These are phyloP conservation scores for Drosophila vallismaia DNA, from an alignment of 2,888 invertebrate genomes.

Conservation along the genomic window DNA sequence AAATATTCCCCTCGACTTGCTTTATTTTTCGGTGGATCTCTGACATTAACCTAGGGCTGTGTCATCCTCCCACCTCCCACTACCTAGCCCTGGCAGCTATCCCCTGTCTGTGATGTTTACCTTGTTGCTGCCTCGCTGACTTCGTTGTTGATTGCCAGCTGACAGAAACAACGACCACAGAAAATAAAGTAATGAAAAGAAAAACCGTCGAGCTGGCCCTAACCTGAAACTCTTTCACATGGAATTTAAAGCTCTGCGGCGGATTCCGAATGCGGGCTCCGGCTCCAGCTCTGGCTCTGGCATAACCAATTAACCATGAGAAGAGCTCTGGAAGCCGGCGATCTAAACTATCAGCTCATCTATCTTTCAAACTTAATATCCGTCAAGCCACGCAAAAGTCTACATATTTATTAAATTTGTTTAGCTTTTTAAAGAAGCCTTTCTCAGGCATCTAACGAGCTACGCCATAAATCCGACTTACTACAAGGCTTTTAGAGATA, in stretches of 20 bases:
- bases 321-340: conserved; percentile 34
- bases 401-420: conserved; percentile 15
- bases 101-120: conserved; percentile 55
- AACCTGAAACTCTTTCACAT: conserved; percentile 41
- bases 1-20: conserved; percentile 49
- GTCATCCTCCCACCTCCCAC: conserved; percentile 49
- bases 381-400: conserved; percentile 10
- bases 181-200: conserved; percentile 8
- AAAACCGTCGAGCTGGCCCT: conserved; percentile 17
- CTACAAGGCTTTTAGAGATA: not conserved
- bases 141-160: conserved; percentile 74
- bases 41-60: conserved; percentile 54
- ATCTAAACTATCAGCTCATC: conserved; percentile 23
- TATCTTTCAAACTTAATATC: conserved; percentile 25
- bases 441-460: too few species aligned
- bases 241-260: conserved; percentile 40
- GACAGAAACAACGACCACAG: conserved; percentile 46
- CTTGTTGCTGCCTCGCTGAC: conserved; percentile 70
- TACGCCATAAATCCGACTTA: not conserved
- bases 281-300: not conserved
- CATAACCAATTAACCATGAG: conserved; percentile 46
- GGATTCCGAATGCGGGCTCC: conserved; percentile 35
- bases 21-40: conserved; percentile 31
- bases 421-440: not conserved
- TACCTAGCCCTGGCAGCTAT: not conserved